Conservation (phyloP, 37 sponge, comb jelly and placozoan species). For the Beroe ovata region DNA sequence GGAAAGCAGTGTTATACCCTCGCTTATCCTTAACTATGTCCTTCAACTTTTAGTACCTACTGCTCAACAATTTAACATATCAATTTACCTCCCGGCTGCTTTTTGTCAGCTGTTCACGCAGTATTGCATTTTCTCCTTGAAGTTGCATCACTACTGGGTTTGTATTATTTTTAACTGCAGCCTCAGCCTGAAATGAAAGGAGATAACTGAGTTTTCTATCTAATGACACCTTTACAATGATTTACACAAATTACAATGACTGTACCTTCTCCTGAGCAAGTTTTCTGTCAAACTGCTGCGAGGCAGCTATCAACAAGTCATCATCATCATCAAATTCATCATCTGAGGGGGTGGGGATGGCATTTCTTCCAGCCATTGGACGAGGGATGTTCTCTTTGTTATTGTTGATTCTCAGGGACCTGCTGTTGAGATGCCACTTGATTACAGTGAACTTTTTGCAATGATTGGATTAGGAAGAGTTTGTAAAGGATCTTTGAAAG, state of each 20-base stretch:
- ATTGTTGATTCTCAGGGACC: not conserved
- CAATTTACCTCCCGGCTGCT: conserved; percentile 16
- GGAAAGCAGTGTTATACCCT: too few species aligned
- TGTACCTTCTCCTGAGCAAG: conserved; percentile 24
- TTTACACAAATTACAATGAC: too few species aligned
- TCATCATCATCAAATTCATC: conserved; percentile 64
- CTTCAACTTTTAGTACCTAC: too few species aligned
- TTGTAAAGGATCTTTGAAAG: not conserved
- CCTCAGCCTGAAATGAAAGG: not conserved
- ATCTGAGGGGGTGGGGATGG: conserved; percentile 33
- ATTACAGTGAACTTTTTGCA: not conserved
- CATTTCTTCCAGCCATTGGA: not conserved
- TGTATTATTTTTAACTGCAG: not conserved
- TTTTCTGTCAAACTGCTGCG: conserved; percentile 17
- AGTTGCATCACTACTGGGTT: not conserved
- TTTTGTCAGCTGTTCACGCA: not conserved
- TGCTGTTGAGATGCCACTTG: not conserved
- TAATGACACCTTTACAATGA: too few species aligned
- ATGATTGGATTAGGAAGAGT: too few species aligned
- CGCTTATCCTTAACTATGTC: too few species aligned
- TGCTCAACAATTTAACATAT: too few species aligned
- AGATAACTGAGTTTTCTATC: too few species aligned
- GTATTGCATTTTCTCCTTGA: conserved; percentile 49
- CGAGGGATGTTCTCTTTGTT: conserved; percentile 2
- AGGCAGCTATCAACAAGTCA: conserved; percentile 41